Base-by-base conservation (phyloP, 2,113 vertebrate genomes). In the Lynx canadensis region DNA sequence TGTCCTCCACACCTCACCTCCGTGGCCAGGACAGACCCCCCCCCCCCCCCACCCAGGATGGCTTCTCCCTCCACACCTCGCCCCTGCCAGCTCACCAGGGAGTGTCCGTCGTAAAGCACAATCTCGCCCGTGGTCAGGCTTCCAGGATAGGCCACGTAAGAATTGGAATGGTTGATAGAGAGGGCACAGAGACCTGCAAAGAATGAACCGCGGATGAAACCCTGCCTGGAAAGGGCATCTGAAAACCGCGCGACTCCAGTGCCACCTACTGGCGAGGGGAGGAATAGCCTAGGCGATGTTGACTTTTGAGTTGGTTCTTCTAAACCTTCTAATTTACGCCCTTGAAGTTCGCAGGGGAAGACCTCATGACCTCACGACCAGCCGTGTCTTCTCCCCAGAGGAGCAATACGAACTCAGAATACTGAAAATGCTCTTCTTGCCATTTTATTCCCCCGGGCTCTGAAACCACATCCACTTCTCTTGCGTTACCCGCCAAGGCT, bases 151-250 rank as follows among this genome's bases (percentile, higher is more conserved):
- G 99, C 99, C 99, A 99, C 98, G 98, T 99, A 99, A 36, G 99
- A 99, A 98, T 99, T 99, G 98, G 99, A 99, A 99, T 99, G 99
- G 98, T 99, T 99, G 98, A 99, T 99, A 7, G 99, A 99, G 88
- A 99, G 99, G 68, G 99, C 99, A 2, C 99, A 99, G 33, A 99
- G 99, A 98, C 99, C 99, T 99, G 93, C 45, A 93, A 91, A 85
- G 91, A 31, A 9, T 87, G 90, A 79, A 94, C 82, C 73, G 68
- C 29, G 16, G 12, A 88, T 93, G 18, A 94, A 52, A 1, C 0
- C 68, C 12, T 4, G 73, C 69, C 3, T 50, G 21, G 48, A 38
- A 19, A 29, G 80, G 86, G 52, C 23, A 5, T n/a, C 82, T 48
- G 88, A 10, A 45, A 87, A 50, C 0, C 3, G 66, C 8, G 91